These are phyloP conservation scores for Arrhamphus sclerolepis DNA, from an alignment of 2,797 vertebrate genomes.

Conservation along the genomic window DNA sequence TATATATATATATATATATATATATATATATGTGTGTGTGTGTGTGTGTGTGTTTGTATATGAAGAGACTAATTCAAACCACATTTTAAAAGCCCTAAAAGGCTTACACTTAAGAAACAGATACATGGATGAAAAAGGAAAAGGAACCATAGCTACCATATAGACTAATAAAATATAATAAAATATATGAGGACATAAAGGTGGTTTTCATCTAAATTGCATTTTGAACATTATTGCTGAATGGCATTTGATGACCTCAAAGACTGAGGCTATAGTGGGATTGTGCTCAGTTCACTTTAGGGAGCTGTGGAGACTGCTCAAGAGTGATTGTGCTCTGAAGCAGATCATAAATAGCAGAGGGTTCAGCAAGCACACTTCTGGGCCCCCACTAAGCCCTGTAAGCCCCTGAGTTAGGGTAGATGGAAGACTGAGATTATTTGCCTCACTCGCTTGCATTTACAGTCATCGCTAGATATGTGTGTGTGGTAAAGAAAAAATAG, in stretches of 20 bases:
- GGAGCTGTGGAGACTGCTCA: conserved; percentile 39
- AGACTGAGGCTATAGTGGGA: conserved; percentile 38
- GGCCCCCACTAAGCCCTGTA: conserved; percentile 59
- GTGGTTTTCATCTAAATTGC: conserved; percentile 58
- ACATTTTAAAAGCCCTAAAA: conserved; percentile 72
- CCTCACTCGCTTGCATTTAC: conserved; percentile 46
- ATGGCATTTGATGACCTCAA: conserved; percentile 68
- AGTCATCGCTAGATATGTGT: conserved; percentile 47
- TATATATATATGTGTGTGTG: no score
- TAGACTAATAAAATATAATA: conserved; percentile 70
- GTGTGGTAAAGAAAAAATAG: conserved; percentile 59
- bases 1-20: no score
- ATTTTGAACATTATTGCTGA: conserved; percentile 65
- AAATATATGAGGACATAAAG: conserved; percentile 57
- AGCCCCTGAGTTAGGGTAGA: conserved; percentile 61
- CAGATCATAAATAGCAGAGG: conserved; percentile 67
- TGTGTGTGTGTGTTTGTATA: no score
- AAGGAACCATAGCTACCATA: conserved; percentile 61
- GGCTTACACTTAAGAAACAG: conserved; percentile 56
- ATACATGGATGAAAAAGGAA: conserved; percentile 53
- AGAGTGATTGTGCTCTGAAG: conserved; percentile 51
- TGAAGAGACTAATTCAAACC: conserved; percentile 14
- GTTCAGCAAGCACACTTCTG: conserved; percentile 59
- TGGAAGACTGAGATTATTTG: conserved; percentile 56
- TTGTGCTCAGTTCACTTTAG: conserved; percentile 52